Conservation (phyloP, 2,888 invertebrate species). For the Drosophila longiperda region DNA sequence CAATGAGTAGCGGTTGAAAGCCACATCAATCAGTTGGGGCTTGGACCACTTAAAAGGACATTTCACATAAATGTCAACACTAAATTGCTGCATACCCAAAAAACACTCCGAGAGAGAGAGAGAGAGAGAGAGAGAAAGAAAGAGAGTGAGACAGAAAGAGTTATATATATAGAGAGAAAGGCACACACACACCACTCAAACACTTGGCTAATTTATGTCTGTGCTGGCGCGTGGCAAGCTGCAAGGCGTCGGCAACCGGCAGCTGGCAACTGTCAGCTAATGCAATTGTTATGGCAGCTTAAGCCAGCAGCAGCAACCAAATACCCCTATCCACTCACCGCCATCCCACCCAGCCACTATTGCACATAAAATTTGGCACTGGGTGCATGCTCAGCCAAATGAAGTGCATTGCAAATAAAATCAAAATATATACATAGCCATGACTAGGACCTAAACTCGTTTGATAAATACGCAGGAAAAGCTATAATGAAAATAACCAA, state of each 20-base stretch:
- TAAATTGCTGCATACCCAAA: conserved; percentile 53
- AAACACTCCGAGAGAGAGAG: conserved; percentile 16
- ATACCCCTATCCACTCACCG: not conserved
- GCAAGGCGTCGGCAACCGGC: conserved; percentile 13
- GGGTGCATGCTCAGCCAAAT: conserved; percentile 17
- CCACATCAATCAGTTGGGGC: conserved; percentile 64
- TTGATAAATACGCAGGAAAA: conserved; percentile 35
- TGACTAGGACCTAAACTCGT: conserved; percentile 39
- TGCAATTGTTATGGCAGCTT: conserved; percentile 70
- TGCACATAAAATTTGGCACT: conserved; percentile 51
- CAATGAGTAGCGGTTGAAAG: conserved; percentile 23
- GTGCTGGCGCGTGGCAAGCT: conserved; percentile 42
- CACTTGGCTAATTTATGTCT: conserved; percentile 56
- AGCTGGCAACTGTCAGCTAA: conserved; percentile 65
- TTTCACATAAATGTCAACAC: conserved; percentile 76
- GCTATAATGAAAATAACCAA: conserved; percentile 16
- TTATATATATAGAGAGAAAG: conserved; percentile 10
- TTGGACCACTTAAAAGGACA: conserved; percentile 59
- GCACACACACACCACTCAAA: conserved; percentile 20
- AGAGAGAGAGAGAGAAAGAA: conserved; percentile 1
- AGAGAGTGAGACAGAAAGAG: conserved; percentile 10
- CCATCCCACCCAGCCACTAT: not conserved
- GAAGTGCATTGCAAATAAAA: conserved; percentile 60
- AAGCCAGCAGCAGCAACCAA: conserved; percentile 30
- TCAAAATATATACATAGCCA: conserved; percentile 60